Base-by-base conservation (phyloP, 1,140 invertebrate species). In the Homarus americanus region DNA sequence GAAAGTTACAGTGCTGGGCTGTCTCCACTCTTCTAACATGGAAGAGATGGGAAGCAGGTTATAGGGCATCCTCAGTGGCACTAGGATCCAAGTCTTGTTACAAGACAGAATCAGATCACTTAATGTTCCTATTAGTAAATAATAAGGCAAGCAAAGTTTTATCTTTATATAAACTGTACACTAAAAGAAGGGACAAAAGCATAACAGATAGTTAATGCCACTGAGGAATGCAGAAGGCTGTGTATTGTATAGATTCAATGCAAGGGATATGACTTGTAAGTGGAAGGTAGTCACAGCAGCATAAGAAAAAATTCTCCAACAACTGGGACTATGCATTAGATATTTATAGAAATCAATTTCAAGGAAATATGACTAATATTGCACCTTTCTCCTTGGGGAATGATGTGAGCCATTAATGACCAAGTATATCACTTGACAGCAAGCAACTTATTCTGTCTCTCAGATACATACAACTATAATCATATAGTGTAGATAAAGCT, bases 1-100 rank as follows among this genome's bases (percentile, higher is more conserved):
- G 78, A n/a, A 79, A 72, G 86, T 32, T 63, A 36, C 86, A 84
- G 75, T 69, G 80, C 82, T 58, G 80, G 88, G 88, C 88, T 90
- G 82, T 90, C 88, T 90, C 88, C 88, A 90, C 88, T 90, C 88
- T 90, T 90, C 88, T 32, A 53, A 73, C 80, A 40, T 53, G 72
- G 87, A 90, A 90, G 88, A 90, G 80, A 32, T 90, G 88, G 88
- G 88, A 90, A 90, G 88, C 88, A 78, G 58, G 79, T 63, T 49
- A 49, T 69, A 24, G n/a, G 63, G 24, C n/a, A 69, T 32, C 63
- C 63, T 69, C 63, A 69, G 63, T 69, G 63, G 63, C 28, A 69
- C 9, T 7, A 12, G 9, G 63, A 69, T 69, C 63, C n/a, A 69
- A 69, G 63, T 69, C 63, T 69, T 69, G 63, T 28, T 69, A 69